Conservation (phyloP, 2,888 invertebrate species). For the Troglohyphantes excavatus region DNA sequence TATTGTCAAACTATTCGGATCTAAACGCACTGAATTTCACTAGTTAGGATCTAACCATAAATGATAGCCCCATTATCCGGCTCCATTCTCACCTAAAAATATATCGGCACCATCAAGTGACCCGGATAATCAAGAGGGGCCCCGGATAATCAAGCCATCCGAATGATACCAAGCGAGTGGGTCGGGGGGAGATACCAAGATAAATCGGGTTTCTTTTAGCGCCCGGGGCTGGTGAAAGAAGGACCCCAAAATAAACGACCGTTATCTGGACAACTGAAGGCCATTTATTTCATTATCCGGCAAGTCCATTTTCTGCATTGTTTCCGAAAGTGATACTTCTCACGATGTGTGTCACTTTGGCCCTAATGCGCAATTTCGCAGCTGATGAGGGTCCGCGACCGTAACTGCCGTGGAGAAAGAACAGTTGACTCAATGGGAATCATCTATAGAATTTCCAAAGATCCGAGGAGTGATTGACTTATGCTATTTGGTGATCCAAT, state of each 20-base stretch:
- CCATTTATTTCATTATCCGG: slow-evolving; percentile 75
- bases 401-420: not conserved
- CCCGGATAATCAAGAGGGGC: too few relatives aligned
- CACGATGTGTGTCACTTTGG: slow-evolving; percentile 25
- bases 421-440: not conserved
- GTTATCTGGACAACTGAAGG: slow-evolving; percentile 60
- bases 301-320: slow-evolving; percentile 53
- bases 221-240: slow-evolving; percentile 16
- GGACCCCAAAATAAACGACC: slow-evolving; percentile 67
- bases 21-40: too few relatives aligned
- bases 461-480: too few relatives aligned
- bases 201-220: slow-evolving; percentile 61
- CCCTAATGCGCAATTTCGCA: slow-evolving; percentile 35
- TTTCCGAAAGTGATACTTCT: slow-evolving; percentile 45
- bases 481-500: too few relatives aligned
- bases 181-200: slow-evolving; percentile 34
- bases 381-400: slow-evolving; percentile 7
- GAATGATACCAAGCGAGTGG: slow-evolving; percentile 30
- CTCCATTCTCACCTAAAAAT: not conserved
- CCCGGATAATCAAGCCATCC: slow-evolving; percentile 46
- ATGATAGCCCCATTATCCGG: not conserved
- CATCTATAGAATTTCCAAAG: not conserved
- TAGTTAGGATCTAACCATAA: not conserved
- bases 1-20: too few relatives aligned
- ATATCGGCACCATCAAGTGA: not conserved